Conservation (phyloP, 2,113 vertebrate species). For the Dipodomys merriami region DNA sequence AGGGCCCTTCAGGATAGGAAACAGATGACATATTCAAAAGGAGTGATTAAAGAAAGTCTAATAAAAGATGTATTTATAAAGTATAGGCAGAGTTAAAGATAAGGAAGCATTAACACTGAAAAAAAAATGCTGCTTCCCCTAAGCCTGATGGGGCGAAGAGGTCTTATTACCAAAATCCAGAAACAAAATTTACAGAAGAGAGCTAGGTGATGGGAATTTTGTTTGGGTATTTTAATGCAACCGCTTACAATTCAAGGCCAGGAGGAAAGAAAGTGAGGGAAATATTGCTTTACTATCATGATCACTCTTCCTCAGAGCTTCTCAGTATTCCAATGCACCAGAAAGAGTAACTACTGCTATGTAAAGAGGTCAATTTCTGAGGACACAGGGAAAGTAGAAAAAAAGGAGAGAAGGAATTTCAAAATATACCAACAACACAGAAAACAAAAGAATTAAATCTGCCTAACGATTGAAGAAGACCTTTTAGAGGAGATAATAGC, state of each 20-base stretch:
- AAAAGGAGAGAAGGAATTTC: background rate
- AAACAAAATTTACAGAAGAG: background rate
- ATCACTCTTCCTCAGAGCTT: conserved; percentile 1
- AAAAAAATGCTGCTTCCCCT: background rate
- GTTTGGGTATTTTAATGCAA: background rate
- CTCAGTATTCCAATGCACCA: background rate
- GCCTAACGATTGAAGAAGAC: background rate
- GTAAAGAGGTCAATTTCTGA: background rate
- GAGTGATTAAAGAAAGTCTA: conserved; percentile 51
- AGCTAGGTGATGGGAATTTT: background rate
- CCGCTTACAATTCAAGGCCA: background rate
- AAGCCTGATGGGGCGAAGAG: background rate
- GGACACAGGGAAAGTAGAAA: background rate
- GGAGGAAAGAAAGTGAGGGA: background rate
- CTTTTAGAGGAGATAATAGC: conserved; percentile 2
- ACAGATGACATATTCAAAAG: conserved; percentile 48
- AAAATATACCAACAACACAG: conserved; percentile 13
- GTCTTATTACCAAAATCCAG: conserved; percentile 32
- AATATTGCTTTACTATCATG: background rate
- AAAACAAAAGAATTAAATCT: background rate
- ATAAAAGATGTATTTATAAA: conserved; percentile 52
- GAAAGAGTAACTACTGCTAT: conserved; percentile 30
- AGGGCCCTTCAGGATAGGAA: background rate
- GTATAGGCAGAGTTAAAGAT: conserved; percentile 26
- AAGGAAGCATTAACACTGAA: conserved; percentile 43